These are phyloP conservation scores for Heliconius hortense DNA, from an alignment of 2,888 invertebrate species.

Conservation along the genomic window DNA sequence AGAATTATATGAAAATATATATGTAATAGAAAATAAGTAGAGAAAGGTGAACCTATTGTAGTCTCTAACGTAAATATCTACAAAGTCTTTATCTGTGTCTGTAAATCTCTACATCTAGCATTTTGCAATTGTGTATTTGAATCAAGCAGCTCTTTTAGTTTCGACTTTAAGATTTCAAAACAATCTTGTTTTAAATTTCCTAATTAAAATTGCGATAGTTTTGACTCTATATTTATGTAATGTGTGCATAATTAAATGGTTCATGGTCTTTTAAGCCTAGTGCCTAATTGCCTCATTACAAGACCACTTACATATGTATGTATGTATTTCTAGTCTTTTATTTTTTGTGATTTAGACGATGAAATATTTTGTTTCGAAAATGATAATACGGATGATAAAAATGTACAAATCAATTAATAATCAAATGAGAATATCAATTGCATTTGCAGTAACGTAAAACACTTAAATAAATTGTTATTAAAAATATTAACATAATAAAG, in stretches of 20 bases:
- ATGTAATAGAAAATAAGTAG: background rate
- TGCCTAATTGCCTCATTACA: constrained; percentile 17
- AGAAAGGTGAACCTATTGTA: background rate
- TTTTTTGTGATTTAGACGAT: background rate
- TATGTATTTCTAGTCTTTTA: background rate
- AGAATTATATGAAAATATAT: background rate
- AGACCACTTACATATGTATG: background rate
- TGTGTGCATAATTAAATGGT: constrained; percentile 35
- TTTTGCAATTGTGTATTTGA: constrained; percentile 32
- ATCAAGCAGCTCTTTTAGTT: constrained; percentile 26
- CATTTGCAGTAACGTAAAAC: background rate
- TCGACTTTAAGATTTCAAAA: constrained; percentile 30
- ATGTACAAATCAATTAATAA: background rate
- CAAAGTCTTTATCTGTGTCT: constrained; percentile 6
- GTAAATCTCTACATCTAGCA: constrained; percentile 22
- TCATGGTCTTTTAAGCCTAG: constrained; percentile 20
- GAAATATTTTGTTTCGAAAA: background rate
- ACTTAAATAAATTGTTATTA: background rate
- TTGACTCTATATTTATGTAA: constrained; percentile 32
- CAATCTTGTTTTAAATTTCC: constrained; percentile 35
- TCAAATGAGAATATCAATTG: background rate
- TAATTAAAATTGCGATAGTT: constrained; percentile 39
- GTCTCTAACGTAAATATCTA: background rate
- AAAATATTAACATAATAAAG: background rate
- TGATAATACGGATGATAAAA: background rate